Evolutionary conservation across 2,888 invertebrate species (phyloP), one percentile per base, ranked within the genome.

Genomic region (Xiphydria camelus): DNA sequence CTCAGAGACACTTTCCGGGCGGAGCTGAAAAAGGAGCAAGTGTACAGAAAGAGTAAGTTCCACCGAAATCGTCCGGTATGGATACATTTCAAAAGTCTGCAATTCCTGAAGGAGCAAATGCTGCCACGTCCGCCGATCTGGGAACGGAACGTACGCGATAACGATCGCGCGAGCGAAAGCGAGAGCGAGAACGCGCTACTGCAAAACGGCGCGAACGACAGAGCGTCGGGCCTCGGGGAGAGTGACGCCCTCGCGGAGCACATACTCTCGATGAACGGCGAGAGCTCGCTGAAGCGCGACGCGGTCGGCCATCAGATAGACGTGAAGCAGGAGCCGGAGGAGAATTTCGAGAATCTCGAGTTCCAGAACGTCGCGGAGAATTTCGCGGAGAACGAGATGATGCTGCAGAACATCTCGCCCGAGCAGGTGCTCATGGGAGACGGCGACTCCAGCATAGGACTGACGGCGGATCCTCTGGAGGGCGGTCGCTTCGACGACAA

Each of bases 41-140:
- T 68, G n/a, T 71, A 62, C 21, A 48, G 62, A 7, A 68, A 67
- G 51, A 71, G 64, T 41, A 70, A 70, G 48, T 68, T 57, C 22
- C 62, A 63, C 22, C 62, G 68, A 19, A 66, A 62, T 23, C 64
- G 70, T 12, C 70, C 75, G 14, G 62, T 69, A 22, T 76, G 76
- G 76, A 71, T 70, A 22, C 74, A 76, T 43, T 76, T 70, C 54
- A 71, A 75, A 46, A 69, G 70, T 17, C 59, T 76, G 29, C 65
- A 70, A 17, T 76, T 76, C 45, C 62, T 76, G n/a, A 76, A 73
- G 49, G 74, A 75, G 4, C 76, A 76, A 51, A 75, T 76, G 73
- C 41, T 68, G 36, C 70, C 72, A 4, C 59, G 66, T 21, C 73
- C 73, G 2, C 70, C 73, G 2, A 66, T 70, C 36, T 73, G 73